A percentile compares a stretch with the other conserved stretches of the same genome.
Evolutionary conservation across 1,140 invertebrate genomes (phyloP).

Genomic region (Leptinotarsa defecta): DNA sequence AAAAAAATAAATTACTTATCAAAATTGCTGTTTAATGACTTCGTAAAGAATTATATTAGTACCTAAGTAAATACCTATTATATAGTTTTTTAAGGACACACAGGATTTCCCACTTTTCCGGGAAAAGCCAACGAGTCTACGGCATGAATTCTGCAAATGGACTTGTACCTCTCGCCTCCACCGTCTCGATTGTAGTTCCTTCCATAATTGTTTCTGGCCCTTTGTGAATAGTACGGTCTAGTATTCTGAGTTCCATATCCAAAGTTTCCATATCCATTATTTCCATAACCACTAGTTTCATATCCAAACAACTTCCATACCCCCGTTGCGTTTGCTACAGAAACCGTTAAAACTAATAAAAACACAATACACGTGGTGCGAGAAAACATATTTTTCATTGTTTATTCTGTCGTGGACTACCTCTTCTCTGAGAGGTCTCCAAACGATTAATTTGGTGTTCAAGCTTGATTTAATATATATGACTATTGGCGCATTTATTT

Average conservation of each 20-base stretch:
- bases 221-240: slow-evolving; percentile 9
- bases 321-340: neutral
- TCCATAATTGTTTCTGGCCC: slow-evolving; percentile 13
- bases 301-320: slow-evolving; percentile 20
- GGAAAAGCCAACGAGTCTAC: slow-evolving; percentile 52
- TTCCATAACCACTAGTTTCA: neutral
- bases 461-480: neutral
- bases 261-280: slow-evolving; percentile 3
- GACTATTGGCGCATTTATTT: neutral
- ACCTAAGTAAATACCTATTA: too few relatives aligned
- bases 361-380: neutral
- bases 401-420: slow-evolving; percentile 8
- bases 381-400: slow-evolving; percentile 12
- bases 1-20: too few relatives aligned
- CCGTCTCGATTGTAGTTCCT: slow-evolving; percentile 28
- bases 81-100: slow-evolving; percentile 45
- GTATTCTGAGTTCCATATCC: slow-evolving; percentile 5
- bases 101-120: slow-evolving; percentile 49
- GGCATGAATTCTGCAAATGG: slow-evolving; percentile 51
- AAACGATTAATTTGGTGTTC: slow-evolving; percentile 2
- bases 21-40: too few relatives aligned
- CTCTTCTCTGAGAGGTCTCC: slow-evolving; percentile 12
- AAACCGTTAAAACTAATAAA: neutral
- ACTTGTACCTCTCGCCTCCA: slow-evolving; percentile 46
- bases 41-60: too few relatives aligned